Percentiles rank a stretch among this genome's conserved stretches.
Conservation (phyloP, 2,113 vertebrate species). For the Cynocephalus volans region DNA sequence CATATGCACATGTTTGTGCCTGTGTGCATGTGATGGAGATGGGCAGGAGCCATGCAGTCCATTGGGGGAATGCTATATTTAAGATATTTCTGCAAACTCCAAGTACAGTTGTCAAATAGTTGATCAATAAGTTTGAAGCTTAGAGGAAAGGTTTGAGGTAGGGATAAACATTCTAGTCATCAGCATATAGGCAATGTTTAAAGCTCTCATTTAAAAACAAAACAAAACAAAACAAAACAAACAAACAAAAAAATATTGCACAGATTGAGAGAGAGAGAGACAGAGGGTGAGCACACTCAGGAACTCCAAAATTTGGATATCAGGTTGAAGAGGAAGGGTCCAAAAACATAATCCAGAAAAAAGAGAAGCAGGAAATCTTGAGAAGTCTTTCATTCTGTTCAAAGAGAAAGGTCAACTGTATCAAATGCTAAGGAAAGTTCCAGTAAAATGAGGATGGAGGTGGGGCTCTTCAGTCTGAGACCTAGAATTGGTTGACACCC, state of each 20-base stretch:
- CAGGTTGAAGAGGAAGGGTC: neutral
- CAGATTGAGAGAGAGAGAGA: neutral
- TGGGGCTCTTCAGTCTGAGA: accelerated
- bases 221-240: too few species aligned
- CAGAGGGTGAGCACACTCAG: neutral
- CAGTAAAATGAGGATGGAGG: neutral
- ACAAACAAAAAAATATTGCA: too few species aligned
- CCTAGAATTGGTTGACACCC: accelerated
- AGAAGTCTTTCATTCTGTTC: neutral
- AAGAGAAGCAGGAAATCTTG: neutral
- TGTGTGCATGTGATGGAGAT: neutral
- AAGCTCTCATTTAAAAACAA: neutral
- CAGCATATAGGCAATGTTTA: too few species aligned
- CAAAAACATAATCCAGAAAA: neutral
- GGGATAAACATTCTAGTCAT: neutral
- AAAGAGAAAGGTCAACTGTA: neutral
- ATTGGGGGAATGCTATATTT: neutral
- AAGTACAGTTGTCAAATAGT: neutral
- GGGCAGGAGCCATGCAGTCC: too few species aligned
- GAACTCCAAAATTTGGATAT: neutral
- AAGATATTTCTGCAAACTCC: neutral
- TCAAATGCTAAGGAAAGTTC: neutral
- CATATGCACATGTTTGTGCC: accelerated
- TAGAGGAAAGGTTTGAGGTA: neutral
- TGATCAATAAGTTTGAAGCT: too few species aligned